phyloP scores from a whole-genome alignment of 2,113 vertebrate genomes.

The Pandion haliaetus region DNA sequence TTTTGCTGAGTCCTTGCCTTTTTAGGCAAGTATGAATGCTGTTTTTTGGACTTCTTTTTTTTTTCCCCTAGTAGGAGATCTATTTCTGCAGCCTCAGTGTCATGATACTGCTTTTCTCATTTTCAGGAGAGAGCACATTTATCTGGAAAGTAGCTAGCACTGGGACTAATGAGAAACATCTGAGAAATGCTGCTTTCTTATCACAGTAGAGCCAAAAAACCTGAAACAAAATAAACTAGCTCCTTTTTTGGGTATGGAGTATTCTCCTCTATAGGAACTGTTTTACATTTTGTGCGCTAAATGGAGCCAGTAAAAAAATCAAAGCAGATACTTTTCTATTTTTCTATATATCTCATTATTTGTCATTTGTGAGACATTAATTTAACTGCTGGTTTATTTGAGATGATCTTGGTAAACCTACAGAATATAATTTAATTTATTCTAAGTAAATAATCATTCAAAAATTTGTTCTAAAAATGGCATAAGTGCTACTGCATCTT shows the following conservation, averaged over 20 bases:
- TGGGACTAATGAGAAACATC: constrained; percentile 39
- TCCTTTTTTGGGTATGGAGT: constrained; percentile 11
- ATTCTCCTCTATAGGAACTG: background rate
- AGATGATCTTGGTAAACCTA: background rate
- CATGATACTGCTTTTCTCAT: background rate
- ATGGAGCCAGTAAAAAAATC: background rate
- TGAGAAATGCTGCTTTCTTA: constrained; percentile 34
- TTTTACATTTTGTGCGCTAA: background rate
- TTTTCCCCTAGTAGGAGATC: background rate
- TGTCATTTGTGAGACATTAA: background rate
- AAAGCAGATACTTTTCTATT: background rate
- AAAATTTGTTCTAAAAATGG: background rate
- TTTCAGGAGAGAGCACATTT: background rate
- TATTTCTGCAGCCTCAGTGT: background rate
- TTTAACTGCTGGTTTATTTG: background rate
- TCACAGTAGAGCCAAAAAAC: background rate
- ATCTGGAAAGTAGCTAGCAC: constrained; percentile 3
- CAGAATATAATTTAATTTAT: background rate
- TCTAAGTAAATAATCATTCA: background rate
- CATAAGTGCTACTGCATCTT: background rate
- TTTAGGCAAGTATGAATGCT: background rate
- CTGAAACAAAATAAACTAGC: background rate
- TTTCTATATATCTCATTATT: background rate
- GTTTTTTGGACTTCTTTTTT: background rate
- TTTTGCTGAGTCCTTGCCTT: background rate